Evolutionary conservation across 2,888 invertebrate genomes (phyloP).

Genomic region (Prionchulus punctatus): DNA sequence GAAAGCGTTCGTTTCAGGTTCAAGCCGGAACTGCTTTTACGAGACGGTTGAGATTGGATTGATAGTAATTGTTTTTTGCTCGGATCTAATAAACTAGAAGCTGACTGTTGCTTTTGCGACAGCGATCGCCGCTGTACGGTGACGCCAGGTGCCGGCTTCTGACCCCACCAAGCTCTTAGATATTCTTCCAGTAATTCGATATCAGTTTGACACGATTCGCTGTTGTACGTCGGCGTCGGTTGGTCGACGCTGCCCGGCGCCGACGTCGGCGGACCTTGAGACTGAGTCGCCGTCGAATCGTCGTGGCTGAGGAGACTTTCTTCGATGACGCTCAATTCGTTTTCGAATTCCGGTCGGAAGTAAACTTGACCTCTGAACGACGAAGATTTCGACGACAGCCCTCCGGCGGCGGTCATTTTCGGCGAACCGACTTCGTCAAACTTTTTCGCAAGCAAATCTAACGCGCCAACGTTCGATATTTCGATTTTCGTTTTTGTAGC

Average conservation of each 20-base stretch:
- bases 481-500: no score
- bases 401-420: background rate
- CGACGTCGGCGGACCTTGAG: background rate
- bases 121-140: background rate
- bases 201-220: background rate
- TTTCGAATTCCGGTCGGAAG: background rate
- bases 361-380: background rate
- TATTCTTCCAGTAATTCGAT: background rate
- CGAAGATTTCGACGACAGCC: background rate
- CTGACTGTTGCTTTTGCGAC: background rate
- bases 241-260: background rate
- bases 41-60: no score
- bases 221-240: background rate
- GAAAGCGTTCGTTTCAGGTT: no score
- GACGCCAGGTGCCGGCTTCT: background rate
- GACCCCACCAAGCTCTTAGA: background rate
- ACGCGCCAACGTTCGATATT: no score
- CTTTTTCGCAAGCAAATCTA: no score
- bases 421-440: no score
- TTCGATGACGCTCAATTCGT: constrained; percentile 8
- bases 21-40: no score
- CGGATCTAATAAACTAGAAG: background rate
- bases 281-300: background rate
- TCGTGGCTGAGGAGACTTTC: background rate
- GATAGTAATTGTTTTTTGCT: no score